These are phyloP conservation scores for Harpegnathos saltator DNA, from an alignment of 1,140 invertebrate species.

Conservation along the genomic window DNA sequence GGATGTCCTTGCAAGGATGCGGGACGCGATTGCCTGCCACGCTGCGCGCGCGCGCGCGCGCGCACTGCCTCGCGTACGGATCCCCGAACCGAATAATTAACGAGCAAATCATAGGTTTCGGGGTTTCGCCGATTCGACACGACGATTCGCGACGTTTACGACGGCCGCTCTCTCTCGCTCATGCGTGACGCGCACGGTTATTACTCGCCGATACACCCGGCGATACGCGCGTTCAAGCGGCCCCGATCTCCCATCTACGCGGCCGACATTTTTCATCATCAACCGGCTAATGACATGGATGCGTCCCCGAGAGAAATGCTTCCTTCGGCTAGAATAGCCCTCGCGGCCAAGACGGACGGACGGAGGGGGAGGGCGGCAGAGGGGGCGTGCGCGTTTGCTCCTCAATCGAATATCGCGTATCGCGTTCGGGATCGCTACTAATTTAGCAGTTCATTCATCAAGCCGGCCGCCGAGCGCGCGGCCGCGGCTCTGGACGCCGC, in stretches of 20 bases:
- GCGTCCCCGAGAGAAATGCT: neutral
- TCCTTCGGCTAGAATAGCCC: no score
- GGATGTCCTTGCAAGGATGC: slow-evolving; percentile 66
- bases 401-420: neutral
- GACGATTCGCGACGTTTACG: slow-evolving; percentile 25
- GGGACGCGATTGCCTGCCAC: slow-evolving; percentile 40
- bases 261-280: neutral
- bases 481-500: neutral
- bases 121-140: slow-evolving; percentile 17
- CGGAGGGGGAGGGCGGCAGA: neutral
- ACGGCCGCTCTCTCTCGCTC: slow-evolving; percentile 24
- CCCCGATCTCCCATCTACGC: slow-evolving; percentile 1
- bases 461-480: neutral
- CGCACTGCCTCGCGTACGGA: no score
- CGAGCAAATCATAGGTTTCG: slow-evolving; percentile 10
- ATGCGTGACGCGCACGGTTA: slow-evolving; percentile 40
- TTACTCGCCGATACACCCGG: slow-evolving; percentile 37
- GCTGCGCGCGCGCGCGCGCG: no score
- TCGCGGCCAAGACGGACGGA: no score
- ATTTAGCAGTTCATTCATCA: slow-evolving; percentile 23
- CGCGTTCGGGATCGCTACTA: slow-evolving; percentile 23
- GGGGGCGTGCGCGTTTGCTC: neutral
- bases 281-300: neutral
- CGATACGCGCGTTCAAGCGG: slow-evolving; percentile 38
- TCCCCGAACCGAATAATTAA: slow-evolving; percentile 1